Evolutionary conservation across 53 echinoderm and acorn worm species (phyloP).

Genomic region (Hippasteria phrygiana): DNA sequence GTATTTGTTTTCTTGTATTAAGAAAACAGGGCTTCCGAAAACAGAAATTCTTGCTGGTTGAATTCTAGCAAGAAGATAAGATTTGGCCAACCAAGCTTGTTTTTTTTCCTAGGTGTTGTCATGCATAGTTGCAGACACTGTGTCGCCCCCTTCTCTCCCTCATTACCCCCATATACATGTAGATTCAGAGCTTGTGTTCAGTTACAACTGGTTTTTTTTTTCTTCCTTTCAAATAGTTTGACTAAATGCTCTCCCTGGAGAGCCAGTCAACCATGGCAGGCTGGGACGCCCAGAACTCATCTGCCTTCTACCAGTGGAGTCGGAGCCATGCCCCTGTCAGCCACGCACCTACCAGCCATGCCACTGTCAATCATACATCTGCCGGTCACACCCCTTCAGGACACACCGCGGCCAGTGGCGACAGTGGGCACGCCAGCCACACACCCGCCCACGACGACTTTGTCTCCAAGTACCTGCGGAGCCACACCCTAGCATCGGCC

Average conservation of each 20-base stretch:
- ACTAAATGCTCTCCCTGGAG: constrained; percentile 64
- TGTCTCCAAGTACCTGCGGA: constrained; percentile 79
- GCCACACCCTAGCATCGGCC: constrained; percentile 51
- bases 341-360: constrained; percentile 4
- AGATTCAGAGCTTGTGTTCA: not conserved
- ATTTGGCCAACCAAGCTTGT: no score
- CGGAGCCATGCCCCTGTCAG: constrained; percentile 28
- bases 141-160: not conserved
- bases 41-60: no score
- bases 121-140: no score
- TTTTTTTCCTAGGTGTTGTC: no score
- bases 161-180: not conserved
- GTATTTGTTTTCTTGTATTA: no score
- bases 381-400: not conserved
- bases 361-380: not conserved
- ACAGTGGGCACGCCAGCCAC: constrained; percentile 8
- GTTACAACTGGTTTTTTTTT: not conserved
- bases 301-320: constrained; percentile 57
- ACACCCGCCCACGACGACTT: constrained; percentile 70
- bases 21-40: no score
- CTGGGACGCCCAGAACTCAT: constrained; percentile 63
- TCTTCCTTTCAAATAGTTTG: constrained; percentile 9
- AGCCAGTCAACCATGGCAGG: constrained; percentile 62
- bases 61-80: no score
- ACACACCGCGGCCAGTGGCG: no score